Conservation (phyloP, 2,797 vertebrate genomes). For the Natrix natrix region DNA sequence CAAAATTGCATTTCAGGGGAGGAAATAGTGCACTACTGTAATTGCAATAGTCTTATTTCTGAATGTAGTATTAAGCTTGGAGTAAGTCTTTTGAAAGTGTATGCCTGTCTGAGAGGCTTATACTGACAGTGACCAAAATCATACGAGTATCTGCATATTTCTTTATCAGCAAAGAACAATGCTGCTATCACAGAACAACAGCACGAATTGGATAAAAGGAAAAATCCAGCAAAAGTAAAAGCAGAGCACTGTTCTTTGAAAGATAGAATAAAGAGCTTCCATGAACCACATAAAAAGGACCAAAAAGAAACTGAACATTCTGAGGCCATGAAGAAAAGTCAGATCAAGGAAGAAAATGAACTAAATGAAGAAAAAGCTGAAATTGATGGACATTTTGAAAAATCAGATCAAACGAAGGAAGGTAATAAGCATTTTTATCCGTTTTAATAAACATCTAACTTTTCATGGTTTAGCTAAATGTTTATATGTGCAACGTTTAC, state of each 20-base stretch:
- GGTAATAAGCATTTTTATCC: constrained; percentile 57
- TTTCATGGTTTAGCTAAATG: neutral
- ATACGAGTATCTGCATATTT: constrained; percentile 9
- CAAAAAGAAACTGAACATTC: constrained; percentile 61
- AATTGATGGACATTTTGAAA: constrained; percentile 55
- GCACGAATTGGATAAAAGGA: constrained; percentile 72
- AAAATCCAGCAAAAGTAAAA: constrained; percentile 70
- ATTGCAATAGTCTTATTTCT: neutral
- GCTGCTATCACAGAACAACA: constrained; percentile 63
- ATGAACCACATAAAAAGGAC: constrained; percentile 60
- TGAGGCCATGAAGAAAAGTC: constrained; percentile 63
- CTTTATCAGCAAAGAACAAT: constrained; percentile 53
- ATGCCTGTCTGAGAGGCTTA: neutral
- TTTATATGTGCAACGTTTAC: too few relatives aligned
- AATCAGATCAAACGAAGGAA: constrained; percentile 62
- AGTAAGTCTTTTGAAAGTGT: neutral
- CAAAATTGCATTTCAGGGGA: neutral
- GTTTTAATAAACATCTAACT: neutral
- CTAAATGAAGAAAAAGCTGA: constrained; percentile 64
- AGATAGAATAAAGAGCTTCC: constrained; percentile 59
- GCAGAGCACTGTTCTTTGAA: constrained; percentile 66
- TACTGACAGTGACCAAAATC: neutral
- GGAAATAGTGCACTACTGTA: neutral
- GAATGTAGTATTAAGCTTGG: neutral
- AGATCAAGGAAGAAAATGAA: constrained; percentile 67